Base-by-base conservation (phyloP, 2,113 vertebrate genomes). In the Fregetta grallaria region DNA sequence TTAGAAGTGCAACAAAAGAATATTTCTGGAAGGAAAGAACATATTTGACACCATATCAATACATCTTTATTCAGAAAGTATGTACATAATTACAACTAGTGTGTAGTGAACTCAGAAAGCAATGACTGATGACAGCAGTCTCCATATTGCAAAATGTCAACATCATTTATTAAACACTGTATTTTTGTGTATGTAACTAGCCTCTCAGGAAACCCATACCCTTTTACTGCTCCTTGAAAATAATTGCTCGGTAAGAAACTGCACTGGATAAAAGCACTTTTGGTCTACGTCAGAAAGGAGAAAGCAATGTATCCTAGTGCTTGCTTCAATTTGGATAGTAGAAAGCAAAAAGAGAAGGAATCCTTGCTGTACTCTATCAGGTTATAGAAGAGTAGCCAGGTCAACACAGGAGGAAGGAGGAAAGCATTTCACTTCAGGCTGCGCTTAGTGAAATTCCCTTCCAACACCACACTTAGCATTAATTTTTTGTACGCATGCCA, bases 1-100 rank as follows among this genome's bases (percentile, higher is more conserved):
- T 99, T 98, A 99, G 98, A 85, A 99, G 98, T 61, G 99, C 99
- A 96, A 99, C 99, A 96, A 99, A 99, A 61, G 99, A 99, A 95
- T 99, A 99, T 98, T 99, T 99, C 99, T 99, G 98, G 77, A 98
- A 97, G 97, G 56, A 98, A 88, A 91, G 53, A 94, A 95, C 71
- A 93, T 42, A 77, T 94, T 96, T 94, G 87, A 94, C 91, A 84
- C 61, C 18, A 2, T 61, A 97, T 96, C 86, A 95, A 87, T 94
- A 94, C 19, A 87, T 34, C 42, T 94, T 91, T 45, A 88, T 68
- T 82, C 59, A 90, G 34, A 58, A 90, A 73, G 38, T 25, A 71
- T 3, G 42, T 36, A 77, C 29, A 38, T 73, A 62, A 63, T 73
- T 79, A 88, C 50, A 45, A 89, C 12, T 55, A 81, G 32, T 1